Percentiles rank a stretch among this genome's conserved stretches.
Conservation (phyloP, 2,797 vertebrate genomes). For the Vireo griseus region DNA sequence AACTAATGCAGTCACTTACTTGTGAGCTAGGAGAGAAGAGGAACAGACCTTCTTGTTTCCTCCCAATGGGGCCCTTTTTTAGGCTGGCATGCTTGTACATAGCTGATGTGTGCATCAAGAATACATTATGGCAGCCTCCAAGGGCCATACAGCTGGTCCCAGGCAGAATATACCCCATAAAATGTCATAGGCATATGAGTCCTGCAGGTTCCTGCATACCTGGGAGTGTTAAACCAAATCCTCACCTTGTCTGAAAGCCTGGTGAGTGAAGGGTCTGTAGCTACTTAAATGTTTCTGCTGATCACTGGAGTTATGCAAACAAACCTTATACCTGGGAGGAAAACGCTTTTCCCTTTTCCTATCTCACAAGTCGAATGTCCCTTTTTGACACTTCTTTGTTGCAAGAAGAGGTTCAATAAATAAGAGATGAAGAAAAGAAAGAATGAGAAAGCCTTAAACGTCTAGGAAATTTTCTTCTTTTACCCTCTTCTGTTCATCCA, state of each 20-base stretch:
- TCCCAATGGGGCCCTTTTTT: neutral
- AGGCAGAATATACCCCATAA: neutral
- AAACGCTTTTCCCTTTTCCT: neutral
- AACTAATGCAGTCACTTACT: neutral
- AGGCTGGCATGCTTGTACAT: neutral
- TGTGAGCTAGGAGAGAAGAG: neutral
- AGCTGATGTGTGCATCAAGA: neutral
- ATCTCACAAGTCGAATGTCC: neutral
- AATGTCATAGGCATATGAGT: neutral
- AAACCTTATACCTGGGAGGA: neutral
- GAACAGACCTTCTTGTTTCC: neutral
- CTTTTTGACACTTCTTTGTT: neutral
- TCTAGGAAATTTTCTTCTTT: neutral
- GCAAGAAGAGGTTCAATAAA: neutral
- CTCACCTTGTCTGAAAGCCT: neutral
- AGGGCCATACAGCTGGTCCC: neutral
- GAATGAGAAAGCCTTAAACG: neutral
- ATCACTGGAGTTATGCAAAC: neutral
- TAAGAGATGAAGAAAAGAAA: neutral
- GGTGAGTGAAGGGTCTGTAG: neutral
- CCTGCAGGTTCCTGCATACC: neutral
- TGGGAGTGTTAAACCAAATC: neutral
- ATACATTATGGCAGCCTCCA: neutral
- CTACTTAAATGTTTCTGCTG: neutral
- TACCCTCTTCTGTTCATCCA: neutral